Conservation (phyloP, 1,140 invertebrate species). For the Homarus americanus region DNA sequence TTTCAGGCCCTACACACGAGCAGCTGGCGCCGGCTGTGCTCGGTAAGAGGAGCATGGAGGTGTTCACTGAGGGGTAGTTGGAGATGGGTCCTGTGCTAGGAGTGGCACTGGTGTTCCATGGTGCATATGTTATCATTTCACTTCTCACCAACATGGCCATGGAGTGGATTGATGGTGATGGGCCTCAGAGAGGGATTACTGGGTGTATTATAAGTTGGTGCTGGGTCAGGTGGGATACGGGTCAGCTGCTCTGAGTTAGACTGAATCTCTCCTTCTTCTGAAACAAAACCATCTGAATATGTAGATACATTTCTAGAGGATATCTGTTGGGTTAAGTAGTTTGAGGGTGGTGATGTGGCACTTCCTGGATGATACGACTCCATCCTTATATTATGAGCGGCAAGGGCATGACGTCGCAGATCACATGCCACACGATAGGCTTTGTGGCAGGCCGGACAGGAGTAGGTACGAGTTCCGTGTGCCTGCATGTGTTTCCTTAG, state of each 20-base stretch:
- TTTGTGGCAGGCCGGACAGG: conserved; percentile 93
- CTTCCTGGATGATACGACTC: conserved; percentile 16
- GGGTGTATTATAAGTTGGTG: not conserved
- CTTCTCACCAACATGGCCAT: not conserved
- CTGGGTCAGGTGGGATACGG: conserved; percentile 4
- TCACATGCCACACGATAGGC: conserved; percentile 87
- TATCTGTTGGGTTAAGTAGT: not conserved
- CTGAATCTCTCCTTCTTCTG: conserved; percentile 9
- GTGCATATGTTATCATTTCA: not conserved
- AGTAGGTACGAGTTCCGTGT: conserved; percentile 89
- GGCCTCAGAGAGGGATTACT: conserved; percentile 12
- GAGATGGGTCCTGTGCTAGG: not conserved
- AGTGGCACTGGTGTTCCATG: not conserved
- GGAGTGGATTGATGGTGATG: not conserved
- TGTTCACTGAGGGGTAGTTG: not conserved
- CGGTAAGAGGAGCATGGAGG: not conserved
- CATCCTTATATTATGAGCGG: conserved; percentile 66
- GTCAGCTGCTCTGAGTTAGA: not conserved
- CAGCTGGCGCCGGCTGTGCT: not conserved
- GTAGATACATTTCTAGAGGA: not conserved
- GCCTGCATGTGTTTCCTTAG: conserved; percentile 65
- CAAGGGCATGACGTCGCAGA: conserved; percentile 76
- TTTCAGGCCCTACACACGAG: not conserved
- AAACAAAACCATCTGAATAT: not conserved
- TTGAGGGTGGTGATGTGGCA: conserved; percentile 14